Evolutionary conservation across 2,113 vertebrate species (phyloP).

Genomic region (Catharus bicknelli): DNA sequence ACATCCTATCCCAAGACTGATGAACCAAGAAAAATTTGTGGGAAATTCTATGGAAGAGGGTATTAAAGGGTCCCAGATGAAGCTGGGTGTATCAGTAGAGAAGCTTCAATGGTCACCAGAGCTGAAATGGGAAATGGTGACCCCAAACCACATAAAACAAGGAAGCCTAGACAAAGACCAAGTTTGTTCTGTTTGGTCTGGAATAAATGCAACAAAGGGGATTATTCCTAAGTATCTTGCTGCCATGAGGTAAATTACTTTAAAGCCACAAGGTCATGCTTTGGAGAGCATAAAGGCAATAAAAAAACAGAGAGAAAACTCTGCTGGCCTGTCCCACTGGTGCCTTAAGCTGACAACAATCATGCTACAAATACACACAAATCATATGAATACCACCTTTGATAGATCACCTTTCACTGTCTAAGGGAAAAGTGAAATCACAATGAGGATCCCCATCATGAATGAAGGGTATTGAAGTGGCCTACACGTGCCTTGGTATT

Average conservation of each 20-base stretch:
- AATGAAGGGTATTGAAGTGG: conserved; percentile 70
- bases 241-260: background rate
- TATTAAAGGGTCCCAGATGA: background rate
- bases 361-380: conserved; percentile 57
- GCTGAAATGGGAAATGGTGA: background rate
- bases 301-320: background rate
- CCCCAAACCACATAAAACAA: background rate
- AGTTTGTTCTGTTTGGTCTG: background rate
- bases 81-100: background rate
- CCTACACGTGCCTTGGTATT: background rate
- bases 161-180: background rate
- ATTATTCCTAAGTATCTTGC: background rate
- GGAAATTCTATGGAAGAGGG: background rate
- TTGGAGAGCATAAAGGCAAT: conserved; percentile 1
- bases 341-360: conserved; percentile 53
- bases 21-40: background rate
- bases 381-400: conserved; percentile 57
- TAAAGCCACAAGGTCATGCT: background rate
- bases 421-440: conserved; percentile 67
- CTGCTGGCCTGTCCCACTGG: background rate
- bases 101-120: background rate
- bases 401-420: conserved; percentile 41
- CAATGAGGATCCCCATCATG: conserved; percentile 50
- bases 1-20: background rate
- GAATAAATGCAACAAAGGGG: background rate